Conservation (phyloP, 2,888 invertebrate genomes). For the Siphonodentalium dalli region DNA sequence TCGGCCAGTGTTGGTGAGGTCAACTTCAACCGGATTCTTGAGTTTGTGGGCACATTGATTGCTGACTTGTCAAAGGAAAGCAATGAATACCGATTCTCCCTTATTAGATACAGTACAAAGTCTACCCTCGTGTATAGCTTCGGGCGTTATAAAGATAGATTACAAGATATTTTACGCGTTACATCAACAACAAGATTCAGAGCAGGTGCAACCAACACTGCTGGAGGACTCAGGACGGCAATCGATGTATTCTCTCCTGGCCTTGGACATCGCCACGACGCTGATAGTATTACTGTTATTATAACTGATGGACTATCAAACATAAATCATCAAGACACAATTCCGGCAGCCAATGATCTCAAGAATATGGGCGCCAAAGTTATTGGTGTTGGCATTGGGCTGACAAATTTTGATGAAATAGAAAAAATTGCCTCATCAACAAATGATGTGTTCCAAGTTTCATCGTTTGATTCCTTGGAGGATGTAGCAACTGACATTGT, state of each 20-base stretch:
- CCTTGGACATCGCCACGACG: conserved; percentile 39
- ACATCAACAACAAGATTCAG: conserved; percentile 40
- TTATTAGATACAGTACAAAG: conserved; percentile 46
- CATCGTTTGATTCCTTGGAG: conserved; percentile 38
- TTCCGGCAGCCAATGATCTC: conserved; percentile 42
- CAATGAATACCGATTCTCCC: conserved; percentile 41
- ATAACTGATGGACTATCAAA: conserved; percentile 57
- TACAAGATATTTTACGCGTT: conserved; percentile 32
- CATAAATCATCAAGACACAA: conserved; percentile 44
- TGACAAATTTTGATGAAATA: conserved; percentile 37
- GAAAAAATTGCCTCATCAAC: conserved; percentile 39
- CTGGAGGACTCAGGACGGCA: conserved; percentile 43
- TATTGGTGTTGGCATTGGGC: conserved; percentile 46
- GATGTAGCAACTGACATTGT: conserved; percentile 39
- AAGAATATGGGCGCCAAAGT: conserved; percentile 45
- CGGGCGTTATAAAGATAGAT: conserved; percentile 34
- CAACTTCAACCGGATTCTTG: conserved; percentile 41
- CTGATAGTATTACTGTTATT: conserved; percentile 43
- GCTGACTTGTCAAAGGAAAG: conserved; percentile 38
- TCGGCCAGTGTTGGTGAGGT: conserved; percentile 44
- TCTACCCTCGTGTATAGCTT: conserved; percentile 48
- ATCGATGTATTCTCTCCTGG: conserved; percentile 29
- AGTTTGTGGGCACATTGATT: conserved; percentile 35
- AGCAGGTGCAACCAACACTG: conserved; percentile 53
- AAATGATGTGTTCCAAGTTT: conserved; percentile 43